Evolutionary conservation across 2,113 vertebrate genomes (phyloP), one percentile per base, ranked within the genome.

Genomic region (Macquaria australasica): DNA sequence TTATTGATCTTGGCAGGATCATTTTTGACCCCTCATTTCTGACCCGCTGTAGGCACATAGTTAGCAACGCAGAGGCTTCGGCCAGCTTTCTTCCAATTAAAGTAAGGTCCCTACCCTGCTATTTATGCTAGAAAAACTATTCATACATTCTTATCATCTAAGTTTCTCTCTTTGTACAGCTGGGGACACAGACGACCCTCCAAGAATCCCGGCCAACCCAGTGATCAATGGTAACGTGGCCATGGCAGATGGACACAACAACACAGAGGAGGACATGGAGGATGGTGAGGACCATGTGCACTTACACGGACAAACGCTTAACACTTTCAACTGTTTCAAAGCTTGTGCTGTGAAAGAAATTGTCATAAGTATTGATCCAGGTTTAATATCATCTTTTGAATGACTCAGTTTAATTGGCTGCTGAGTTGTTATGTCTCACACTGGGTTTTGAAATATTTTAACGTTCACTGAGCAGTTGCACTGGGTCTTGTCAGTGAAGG

Each of bases 211-310:
- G 25, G 97, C 97, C 69, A 99, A 98, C 91, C 97, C 98, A 84
- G 98, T 99, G 84, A 99, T 99, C 94, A 99, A 99, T 87, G 98
- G 98, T 81, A 99, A 99, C 79, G 95, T 99, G 93, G 97, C 98
- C n/a, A 97, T 99, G 97, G 97, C 97, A 75, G 98, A 99, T 0
- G 98, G 98, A 72, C 98, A 99, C 90, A 98, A 97, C 93, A 99
- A 98, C 94, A 96, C 97, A 62, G 98, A 99, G 89, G 98, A 99
- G 88, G 98, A 99, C 79, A 99, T 99, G 98, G 98, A 99, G 91
- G 98, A 99, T 58, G 98, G 98, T 99, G 87, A 96, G 97, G n/a
- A 73, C 18, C 37, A 64, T 39, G 37, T 45, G 18, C n/a, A n/a
- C 28, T 50, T 53, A 50, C 39, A 41, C 7, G 4, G 28, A 23